These are phyloP conservation scores for Coracopsis vasa DNA, from an alignment of 2,113 vertebrate species.

Conservation along the genomic window DNA sequence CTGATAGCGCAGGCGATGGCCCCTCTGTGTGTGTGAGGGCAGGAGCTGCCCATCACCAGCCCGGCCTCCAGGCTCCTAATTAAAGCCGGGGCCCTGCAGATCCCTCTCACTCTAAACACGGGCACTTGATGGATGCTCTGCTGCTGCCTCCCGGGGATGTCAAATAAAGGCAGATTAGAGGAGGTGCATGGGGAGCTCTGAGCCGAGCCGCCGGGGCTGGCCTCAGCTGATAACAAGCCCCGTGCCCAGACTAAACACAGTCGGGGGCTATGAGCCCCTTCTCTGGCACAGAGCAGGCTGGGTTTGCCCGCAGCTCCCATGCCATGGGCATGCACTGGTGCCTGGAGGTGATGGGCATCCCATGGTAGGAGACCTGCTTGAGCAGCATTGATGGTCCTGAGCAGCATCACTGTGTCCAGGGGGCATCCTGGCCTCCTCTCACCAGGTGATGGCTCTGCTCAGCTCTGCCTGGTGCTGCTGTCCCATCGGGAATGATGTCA, in stretches of 20 bases:
- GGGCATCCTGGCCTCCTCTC: too few relatives aligned
- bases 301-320: background rate
- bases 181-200: background rate
- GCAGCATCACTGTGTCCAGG: background rate
- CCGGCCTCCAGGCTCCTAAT: background rate
- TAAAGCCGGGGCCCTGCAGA: background rate
- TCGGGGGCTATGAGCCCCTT: background rate
- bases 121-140: background rate
- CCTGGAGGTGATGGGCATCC: rapidly evolving
- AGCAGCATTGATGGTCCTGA: rapidly evolving
- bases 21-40: background rate
- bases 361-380: rapidly evolving
- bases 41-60: background rate
- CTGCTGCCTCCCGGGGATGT: background rate
- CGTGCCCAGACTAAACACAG: background rate
- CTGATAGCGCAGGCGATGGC: background rate
- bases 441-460: rapidly evolving
- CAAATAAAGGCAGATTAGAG: background rate
- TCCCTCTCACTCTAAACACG: background rate
- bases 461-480: background rate
- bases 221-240: background rate
- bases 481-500: background rate
- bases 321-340: background rate
- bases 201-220: background rate
- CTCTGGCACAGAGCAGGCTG: rapidly evolving